These are phyloP conservation scores for Actinia tenebrosa DNA, from an alignment of 64 coral and sea anemone species.

Conservation along the genomic window DNA sequence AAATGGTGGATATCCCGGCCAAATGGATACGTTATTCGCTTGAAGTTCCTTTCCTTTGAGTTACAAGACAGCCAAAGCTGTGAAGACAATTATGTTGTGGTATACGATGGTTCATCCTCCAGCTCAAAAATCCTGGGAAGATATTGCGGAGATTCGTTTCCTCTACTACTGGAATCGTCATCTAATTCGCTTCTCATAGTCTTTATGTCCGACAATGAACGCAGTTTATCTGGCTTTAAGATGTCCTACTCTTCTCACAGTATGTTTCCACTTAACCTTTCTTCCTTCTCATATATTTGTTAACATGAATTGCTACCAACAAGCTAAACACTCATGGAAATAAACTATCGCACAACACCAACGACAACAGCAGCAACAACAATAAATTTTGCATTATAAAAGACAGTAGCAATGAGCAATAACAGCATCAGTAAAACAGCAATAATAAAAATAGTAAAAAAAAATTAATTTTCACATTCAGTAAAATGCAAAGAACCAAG, in stretches of 20 bases:
- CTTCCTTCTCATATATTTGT: too few species aligned
- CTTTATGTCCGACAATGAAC: not conserved
- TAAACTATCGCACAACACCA: too few species aligned
- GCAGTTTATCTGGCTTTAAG: slow-evolving; percentile 4
- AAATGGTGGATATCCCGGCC: not conserved
- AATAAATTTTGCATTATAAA: too few species aligned
- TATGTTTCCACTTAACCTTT: not conserved
- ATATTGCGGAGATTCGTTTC: not conserved
- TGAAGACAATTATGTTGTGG: not conserved
- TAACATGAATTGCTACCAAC: too few species aligned
- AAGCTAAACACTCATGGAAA: too few species aligned
- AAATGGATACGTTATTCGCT: not conserved
- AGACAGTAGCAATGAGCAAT: too few species aligned
- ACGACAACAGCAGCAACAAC: too few species aligned
- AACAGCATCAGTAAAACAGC: too few species aligned
- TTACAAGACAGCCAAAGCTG: not conserved
- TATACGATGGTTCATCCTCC: not conserved
- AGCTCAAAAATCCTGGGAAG: not conserved
- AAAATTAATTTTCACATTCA: too few species aligned
- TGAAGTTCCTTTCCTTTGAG: not conserved
- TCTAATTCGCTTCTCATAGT: not conserved
- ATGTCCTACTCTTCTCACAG: not conserved
- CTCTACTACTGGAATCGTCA: not conserved
- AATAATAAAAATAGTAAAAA: too few species aligned
- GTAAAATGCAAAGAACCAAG: too few species aligned